phyloP scores from a whole-genome alignment of 2,113 vertebrate genomes.

The Pelecanus crispus region DNA sequence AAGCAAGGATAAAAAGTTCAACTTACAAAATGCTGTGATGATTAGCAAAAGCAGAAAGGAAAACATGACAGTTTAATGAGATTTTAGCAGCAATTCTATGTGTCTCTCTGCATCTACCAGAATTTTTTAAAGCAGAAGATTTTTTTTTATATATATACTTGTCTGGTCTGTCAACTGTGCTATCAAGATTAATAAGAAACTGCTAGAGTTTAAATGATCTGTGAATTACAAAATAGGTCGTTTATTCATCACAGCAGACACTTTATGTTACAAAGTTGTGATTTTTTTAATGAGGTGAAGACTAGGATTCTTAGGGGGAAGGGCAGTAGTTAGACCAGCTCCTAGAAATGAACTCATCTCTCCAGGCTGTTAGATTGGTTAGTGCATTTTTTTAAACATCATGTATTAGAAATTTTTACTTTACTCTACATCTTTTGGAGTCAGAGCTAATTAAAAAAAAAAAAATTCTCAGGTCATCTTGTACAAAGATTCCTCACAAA shows the following conservation, averaged over 20 bases:
- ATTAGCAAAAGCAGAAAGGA: not conserved
- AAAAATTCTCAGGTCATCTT: not conserved
- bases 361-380: not conserved
- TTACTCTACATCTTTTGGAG: not conserved
- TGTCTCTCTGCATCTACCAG: not conserved
- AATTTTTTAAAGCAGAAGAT: not conserved
- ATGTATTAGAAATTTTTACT: not conserved
- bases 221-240: slow-evolving; percentile 51
- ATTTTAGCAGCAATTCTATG: not conserved
- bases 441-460: not conserved
- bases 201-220: slow-evolving; percentile 29
- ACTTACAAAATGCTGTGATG: not conserved
- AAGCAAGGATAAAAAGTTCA: not conserved
- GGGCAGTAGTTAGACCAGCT: not conserved
- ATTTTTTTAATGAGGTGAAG: slow-evolving; percentile 50
- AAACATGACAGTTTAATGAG: not conserved
- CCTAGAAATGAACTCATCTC: not conserved
- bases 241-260: slow-evolving; percentile 52
- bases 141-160: not conserved
- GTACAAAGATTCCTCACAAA: not conserved
- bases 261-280: slow-evolving; percentile 34
- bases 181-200: slow-evolving; percentile 33
- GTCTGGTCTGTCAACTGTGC: slow-evolving; percentile 7
- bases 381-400: not conserved
- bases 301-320: not conserved